Evolutionary conservation across 1,140 invertebrate species (phyloP), one percentile per base, ranked within the genome.

Genomic region (Drosophila rhopaloa): DNA sequence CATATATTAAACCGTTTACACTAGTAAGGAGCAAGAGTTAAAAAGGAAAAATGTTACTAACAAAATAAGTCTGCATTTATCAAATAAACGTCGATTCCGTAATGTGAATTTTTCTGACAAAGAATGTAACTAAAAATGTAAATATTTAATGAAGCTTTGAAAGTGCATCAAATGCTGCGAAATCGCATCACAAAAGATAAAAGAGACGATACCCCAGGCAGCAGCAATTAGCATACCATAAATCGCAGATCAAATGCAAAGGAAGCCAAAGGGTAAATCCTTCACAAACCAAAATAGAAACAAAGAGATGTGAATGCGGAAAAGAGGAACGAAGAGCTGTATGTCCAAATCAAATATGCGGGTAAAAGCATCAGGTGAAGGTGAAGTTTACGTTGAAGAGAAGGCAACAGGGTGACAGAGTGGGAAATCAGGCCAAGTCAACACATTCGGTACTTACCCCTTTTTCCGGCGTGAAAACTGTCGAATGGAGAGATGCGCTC

Each of bases 391-490:
- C 37, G 44, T 14, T 14, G n/a, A 16, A 29, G 4, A 4, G 5
- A 40, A 55, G 37, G 48, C n/a, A 14, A 35, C 29, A 14, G 48
- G 48, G 48, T 35, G 48, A 35, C 19, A 27, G 59, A 14, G 16
- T 44, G 40, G 48, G 27, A 54, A 67, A 46, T 8, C 38, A 43
- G 61, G 61, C 47, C 60, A 66, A 56, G 41, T 55, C 63, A 68
- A 65, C 59, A 50, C 13, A n/a, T 11, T 16, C 14, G 16, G 37
- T 10, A 70, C 86, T 94, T 93, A 98, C 97, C 97, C 95, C 96
- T 94, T 94, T 97, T 98, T 0, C 97, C 97, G 41, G 97, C 97
- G 91, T 97, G 96, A 91, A 98, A 98, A 91, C 97, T 98, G 93
- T 98, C 97, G 85, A 97, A 96, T 2, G 96, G 96, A 48, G 96